Conservation (phyloP, 1,140 invertebrate genomes). For the Eriosoma lanigerum region DNA sequence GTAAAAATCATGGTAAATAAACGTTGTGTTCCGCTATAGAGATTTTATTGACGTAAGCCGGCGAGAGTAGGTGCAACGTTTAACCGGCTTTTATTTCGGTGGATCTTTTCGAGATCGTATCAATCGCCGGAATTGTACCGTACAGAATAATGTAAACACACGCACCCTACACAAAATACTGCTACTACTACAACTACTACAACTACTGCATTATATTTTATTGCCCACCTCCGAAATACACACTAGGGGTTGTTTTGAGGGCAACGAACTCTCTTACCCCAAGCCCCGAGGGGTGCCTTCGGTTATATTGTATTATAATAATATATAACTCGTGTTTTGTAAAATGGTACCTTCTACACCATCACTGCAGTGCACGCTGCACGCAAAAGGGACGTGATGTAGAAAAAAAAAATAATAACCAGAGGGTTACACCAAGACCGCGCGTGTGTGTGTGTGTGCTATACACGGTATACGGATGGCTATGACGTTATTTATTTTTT, state of each 20-base stretch:
- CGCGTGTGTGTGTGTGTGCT: background rate
- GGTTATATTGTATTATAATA: no score
- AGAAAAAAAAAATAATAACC: no score
- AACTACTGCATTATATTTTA: background rate
- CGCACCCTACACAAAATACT: background rate
- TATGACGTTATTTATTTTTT: no score
- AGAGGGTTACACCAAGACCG: no score
- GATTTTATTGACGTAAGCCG: no score
- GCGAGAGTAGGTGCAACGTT: no score
- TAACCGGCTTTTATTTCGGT: background rate
- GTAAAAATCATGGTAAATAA: no score
- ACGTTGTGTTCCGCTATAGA: no score
- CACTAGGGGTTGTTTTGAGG: slow-evolving; percentile 26
- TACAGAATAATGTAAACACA: background rate
- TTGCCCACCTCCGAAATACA: background rate
- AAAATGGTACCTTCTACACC: background rate
- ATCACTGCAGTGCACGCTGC: background rate
- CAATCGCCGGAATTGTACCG: background rate
- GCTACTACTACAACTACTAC: background rate
- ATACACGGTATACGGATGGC: no score
- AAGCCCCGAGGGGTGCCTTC: no score
- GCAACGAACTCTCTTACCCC: slow-evolving; percentile 27
- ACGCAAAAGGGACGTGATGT: background rate
- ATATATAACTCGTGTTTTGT: no score
- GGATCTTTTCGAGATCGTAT: background rate